These are phyloP conservation scores for Myopa testacea DNA, from an alignment of 2,888 invertebrate genomes.

Conservation along the genomic window DNA sequence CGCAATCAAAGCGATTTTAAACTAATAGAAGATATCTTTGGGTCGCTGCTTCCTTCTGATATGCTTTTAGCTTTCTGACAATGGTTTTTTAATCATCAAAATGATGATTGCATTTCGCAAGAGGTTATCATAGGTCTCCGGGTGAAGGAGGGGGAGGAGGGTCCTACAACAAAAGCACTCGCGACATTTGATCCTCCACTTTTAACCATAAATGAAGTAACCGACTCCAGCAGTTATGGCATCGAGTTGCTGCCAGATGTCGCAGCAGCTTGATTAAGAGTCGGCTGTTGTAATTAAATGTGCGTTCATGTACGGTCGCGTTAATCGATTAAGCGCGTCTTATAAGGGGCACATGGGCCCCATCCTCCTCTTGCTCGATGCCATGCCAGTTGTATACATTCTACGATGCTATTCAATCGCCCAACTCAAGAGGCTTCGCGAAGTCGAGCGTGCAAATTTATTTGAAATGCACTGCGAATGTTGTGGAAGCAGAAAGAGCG, in stretches of 20 bases:
- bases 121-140: background rate
- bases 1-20: no score
- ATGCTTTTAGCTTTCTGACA: no score
- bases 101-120: background rate
- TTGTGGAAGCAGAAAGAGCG: slow-evolving; percentile 5
- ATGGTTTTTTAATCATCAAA: no score
- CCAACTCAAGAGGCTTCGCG: background rate
- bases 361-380: background rate
- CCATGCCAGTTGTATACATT: no score
- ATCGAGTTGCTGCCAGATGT: slow-evolving; percentile 1
- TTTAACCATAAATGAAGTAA: background rate
- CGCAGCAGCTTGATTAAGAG: background rate
- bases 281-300: slow-evolving; percentile 7
- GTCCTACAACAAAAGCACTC: background rate
- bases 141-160: background rate
- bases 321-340: slow-evolving; percentile 32
- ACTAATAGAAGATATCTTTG: no score
- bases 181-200: no score
- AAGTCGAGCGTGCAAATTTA: slow-evolving; percentile 27
- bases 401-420: background rate
- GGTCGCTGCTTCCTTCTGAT: no score
- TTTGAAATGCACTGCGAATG: slow-evolving; percentile 18
- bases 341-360: background rate
- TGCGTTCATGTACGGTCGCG: slow-evolving; percentile 10
- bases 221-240: background rate